Conservation (phyloP, 2,113 vertebrate species). For the Micromys minutus region DNA sequence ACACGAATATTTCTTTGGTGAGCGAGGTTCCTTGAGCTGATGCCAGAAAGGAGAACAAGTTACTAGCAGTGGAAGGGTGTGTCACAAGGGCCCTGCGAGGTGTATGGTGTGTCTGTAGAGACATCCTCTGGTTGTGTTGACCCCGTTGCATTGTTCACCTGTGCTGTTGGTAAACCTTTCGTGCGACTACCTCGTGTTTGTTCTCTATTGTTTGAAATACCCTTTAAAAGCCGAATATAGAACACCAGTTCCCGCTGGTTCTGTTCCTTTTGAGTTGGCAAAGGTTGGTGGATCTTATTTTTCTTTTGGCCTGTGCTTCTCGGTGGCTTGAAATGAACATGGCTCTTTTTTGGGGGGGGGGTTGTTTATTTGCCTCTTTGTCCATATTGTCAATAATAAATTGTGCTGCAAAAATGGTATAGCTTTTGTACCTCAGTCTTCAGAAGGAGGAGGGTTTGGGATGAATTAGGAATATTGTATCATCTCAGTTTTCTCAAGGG, state of each 20-base stretch:
- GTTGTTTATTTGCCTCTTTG: slow-evolving; percentile 60
- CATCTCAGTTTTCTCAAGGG: slow-evolving; percentile 38
- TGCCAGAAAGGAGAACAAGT: no score
- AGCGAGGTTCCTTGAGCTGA: background rate
- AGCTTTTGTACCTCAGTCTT: slow-evolving; percentile 46
- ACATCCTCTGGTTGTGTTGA: background rate
- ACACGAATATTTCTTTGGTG: background rate
- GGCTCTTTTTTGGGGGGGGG: slow-evolving; percentile 4
- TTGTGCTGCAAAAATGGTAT: background rate
- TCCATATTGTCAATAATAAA: slow-evolving; percentile 68
- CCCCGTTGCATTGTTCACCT: background rate
- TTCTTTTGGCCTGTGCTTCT: slow-evolving; percentile 67
- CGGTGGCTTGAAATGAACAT: slow-evolving; percentile 66
- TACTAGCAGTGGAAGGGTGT: no score
- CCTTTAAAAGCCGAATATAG: slow-evolving; percentile 54
- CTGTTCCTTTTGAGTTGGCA: slow-evolving; percentile 76
- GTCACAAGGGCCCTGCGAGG: background rate
- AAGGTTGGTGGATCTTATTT: slow-evolving; percentile 72
- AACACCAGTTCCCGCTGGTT: slow-evolving; percentile 41
- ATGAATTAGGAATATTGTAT: background rate
- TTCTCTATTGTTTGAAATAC: slow-evolving; percentile 60
- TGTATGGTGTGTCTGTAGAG: background rate
- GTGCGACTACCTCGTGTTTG: background rate
- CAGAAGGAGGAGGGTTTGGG: background rate
- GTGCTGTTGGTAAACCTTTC: slow-evolving; percentile 40